Base-by-base conservation (phyloP, 2,797 vertebrate genomes). In the Alfaro cultratus region DNA sequence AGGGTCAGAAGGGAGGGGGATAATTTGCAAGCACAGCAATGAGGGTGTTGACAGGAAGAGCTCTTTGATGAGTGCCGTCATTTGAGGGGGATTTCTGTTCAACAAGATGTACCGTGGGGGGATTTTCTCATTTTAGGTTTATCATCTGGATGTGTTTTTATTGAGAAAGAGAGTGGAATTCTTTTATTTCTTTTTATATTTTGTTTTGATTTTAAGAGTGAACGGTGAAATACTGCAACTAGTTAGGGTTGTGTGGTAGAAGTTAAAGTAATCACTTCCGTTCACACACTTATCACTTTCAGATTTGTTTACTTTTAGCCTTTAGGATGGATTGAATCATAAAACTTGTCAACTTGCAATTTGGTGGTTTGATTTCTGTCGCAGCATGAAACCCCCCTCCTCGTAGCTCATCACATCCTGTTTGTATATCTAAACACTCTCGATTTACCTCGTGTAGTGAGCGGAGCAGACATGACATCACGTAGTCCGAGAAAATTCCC, bases 401-500 rank as follows among this genome's bases (percentile, higher is more conserved):
- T 29, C 12, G n/a, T 10, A 76, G 26, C 64, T 74, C 31, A 13
- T 75, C 78, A 79, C 79, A 80, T 92, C 88, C 85, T 91, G 87
- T 89, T 86, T 84, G 64, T 81, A 2, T 26, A 4, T 57, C 39
- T 67, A 80, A 83, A 74, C 60, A 73, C 76, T 57, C n/a, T 72
- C n/a, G n/a, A 72, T 72, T 21, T 16, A 15, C 68, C 74, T 72
- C 21, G 0, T 29, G 2, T 36, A 57, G 49, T 11, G 31, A 75
- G 67, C 3, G 57, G 83, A 82, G 68, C 67, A 79, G 78, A 88
- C 81, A 78, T 87, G 2, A 83, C 87, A 78, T 91, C 87, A 89
- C 16, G 0, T 5, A 62, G 76, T 87, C 84, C 39, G 77, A 91
- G 86, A 75, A 92, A 94, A 86, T 89, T 89, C 91, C 92, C 83